These are phyloP conservation scores for Listronotus oregonensis DNA, from an alignment of 1,140 invertebrate genomes.

Conservation along the genomic window DNA sequence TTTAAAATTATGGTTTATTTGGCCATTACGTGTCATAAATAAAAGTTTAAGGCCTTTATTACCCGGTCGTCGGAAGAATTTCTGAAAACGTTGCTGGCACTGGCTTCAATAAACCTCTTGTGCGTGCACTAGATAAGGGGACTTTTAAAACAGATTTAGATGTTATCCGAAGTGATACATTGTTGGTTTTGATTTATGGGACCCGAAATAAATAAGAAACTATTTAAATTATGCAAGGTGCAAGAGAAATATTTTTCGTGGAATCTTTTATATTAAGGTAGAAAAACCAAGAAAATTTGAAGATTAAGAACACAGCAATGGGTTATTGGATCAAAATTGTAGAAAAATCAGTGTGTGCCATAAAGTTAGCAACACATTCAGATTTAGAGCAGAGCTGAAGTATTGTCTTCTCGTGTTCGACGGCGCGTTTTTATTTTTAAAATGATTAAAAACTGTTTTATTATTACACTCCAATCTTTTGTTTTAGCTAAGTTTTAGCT, in stretches of 20 bases:
- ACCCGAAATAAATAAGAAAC: constrained; percentile 10
- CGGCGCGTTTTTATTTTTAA: no score
- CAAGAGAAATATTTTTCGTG: not conserved
- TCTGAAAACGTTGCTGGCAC: constrained; percentile 32
- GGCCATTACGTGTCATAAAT: constrained; percentile 25
- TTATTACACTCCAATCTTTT: no score
- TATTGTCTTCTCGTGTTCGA: no score
- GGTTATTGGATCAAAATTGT: no score
- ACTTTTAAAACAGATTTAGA: constrained; percentile 32
- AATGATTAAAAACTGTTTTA: no score
- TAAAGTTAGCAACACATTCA: no score
- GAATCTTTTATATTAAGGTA: no score
- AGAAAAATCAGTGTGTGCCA: no score
- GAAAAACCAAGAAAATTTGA: no score
- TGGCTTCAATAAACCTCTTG: constrained; percentile 30
- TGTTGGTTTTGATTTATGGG: constrained; percentile 31
- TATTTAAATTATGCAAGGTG: constrained; percentile 13
- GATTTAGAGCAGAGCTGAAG: no score
- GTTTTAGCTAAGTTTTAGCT: no score
- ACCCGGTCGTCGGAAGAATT: constrained; percentile 24
- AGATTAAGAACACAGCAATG: no score
- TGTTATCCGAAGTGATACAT: constrained; percentile 28
- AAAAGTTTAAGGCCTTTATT: constrained; percentile 29
- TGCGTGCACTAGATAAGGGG: constrained; percentile 31
- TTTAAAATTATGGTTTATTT: constrained; percentile 16